A percentile compares a stretch with the other conserved stretches of the same genome.
phyloP scores from a whole-genome alignment of 2,797 vertebrate species.

The Pyrocephalus nanus region DNA sequence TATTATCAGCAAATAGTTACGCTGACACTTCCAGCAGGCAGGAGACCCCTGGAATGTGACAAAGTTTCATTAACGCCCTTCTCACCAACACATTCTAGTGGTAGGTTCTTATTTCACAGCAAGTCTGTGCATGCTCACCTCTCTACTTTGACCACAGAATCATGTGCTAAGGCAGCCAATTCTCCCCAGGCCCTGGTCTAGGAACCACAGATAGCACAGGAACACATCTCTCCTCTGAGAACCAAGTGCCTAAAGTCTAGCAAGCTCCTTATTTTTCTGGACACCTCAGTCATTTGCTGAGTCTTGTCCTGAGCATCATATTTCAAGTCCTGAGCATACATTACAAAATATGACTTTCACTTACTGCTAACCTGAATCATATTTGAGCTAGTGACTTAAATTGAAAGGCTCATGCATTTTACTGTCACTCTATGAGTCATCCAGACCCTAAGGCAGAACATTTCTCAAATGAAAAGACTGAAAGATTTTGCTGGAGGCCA shows the following conservation, averaged over 20 bases:
- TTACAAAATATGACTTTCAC: not conserved
- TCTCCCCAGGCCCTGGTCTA: not conserved
- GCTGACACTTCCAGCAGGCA: not conserved
- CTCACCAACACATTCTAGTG: rapidly evolving
- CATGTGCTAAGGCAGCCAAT: rapidly evolving
- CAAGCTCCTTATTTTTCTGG: not conserved
- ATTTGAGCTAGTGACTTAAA: not conserved
- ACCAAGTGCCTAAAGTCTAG: rapidly evolving
- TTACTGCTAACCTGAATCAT: not conserved
- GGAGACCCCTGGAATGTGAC: rapidly evolving
- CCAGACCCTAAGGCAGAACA: not conserved
- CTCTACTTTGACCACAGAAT: not conserved
- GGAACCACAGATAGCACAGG: not conserved
- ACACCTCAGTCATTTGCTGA: not conserved
- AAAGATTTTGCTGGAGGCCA: not conserved
- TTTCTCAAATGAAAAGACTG: not conserved
- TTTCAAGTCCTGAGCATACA: not conserved
- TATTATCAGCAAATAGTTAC: not conserved
- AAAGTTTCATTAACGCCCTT: not conserved
- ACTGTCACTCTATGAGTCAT: not conserved
- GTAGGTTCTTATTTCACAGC: not conserved
- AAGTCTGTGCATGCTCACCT: rapidly evolving
- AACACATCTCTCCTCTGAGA: not conserved
- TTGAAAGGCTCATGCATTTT: not conserved
- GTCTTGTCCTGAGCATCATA: not conserved